phyloP scores from a whole-genome alignment of 2,888 invertebrate species.

The Syrphus vitripennis region DNA sequence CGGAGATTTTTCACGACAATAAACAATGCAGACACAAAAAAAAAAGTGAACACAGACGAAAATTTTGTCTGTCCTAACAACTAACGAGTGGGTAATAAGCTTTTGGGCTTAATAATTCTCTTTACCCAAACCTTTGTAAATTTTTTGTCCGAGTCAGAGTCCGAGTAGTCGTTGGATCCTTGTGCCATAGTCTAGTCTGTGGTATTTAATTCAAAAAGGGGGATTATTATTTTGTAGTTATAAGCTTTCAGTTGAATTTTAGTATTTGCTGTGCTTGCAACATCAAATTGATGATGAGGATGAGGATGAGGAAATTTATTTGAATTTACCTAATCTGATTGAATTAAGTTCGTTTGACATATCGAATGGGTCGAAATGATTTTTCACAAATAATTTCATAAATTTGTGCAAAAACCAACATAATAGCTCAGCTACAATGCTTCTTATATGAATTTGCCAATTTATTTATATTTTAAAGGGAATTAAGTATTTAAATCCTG shows the following conservation, averaged over 20 bases:
- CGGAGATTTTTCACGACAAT: not conserved
- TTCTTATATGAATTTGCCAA: not conserved
- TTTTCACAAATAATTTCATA: not conserved
- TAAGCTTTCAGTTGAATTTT: not conserved
- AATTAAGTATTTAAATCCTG: not conserved
- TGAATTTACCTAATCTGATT: constrained; percentile 12
- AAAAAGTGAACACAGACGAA: not conserved
- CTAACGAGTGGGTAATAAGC: constrained; percentile 1
- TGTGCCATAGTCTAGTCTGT: not conserved
- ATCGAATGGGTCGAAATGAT: not conserved
- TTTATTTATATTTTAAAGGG: not conserved
- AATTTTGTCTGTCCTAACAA: not conserved
- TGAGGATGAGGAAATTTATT: not conserved
- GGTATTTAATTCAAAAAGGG: not conserved
- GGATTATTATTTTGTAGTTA: not conserved
- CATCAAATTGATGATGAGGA: not conserved
- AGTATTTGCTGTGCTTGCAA: not conserved
- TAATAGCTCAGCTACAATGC: not conserved
- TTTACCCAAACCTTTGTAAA: not conserved
- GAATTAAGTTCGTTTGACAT: not conserved
- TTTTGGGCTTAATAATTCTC: not conserved
- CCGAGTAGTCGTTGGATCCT: no score
- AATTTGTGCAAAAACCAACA: constrained; percentile 2
- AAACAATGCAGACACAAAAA: not conserved
- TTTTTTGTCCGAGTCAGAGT: not conserved